Evolutionary conservation across 2,113 vertebrate species (phyloP).

Genomic region (Himantopus leucocephalus): DNA sequence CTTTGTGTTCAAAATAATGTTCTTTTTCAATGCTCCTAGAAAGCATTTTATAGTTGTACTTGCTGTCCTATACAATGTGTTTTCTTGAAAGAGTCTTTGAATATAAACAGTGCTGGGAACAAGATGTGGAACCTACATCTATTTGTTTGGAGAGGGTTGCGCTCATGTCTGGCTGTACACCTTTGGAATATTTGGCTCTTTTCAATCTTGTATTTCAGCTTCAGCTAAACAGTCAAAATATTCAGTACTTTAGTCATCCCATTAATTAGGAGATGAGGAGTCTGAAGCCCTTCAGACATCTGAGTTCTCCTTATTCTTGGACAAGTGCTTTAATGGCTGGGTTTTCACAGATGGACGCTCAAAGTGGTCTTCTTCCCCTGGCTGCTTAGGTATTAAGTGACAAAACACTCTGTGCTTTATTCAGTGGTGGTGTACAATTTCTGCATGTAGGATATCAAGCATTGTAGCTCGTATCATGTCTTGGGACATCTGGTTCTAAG

Average conservation of each 20-base stretch:
- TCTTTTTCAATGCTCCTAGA: background rate
- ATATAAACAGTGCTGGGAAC: background rate
- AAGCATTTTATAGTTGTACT: background rate
- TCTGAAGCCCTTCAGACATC: background rate
- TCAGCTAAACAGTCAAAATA: background rate
- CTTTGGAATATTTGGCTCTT: background rate
- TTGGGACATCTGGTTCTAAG: background rate
- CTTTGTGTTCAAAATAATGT: background rate
- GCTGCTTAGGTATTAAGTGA: background rate
- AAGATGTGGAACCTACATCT: background rate
- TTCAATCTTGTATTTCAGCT: background rate
- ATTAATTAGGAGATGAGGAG: background rate
- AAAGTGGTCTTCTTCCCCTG: background rate
- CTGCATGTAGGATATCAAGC: background rate
- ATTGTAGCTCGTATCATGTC: rapidly evolving
- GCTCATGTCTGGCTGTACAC: background rate
- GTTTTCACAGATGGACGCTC: background rate
- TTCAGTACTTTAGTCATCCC: background rate
- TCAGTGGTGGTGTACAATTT: background rate
- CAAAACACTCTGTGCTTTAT: background rate
- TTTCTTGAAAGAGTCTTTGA: background rate
- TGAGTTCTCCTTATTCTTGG: background rate
- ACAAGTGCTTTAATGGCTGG: background rate
- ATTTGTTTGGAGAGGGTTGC: background rate
- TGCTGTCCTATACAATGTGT: background rate